A percentile compares a stretch with the other conserved stretches of the same genome.
Evolutionary conservation across 2,888 invertebrate genomes (phyloP).

Genomic region (Chymomyza fuscimana): DNA sequence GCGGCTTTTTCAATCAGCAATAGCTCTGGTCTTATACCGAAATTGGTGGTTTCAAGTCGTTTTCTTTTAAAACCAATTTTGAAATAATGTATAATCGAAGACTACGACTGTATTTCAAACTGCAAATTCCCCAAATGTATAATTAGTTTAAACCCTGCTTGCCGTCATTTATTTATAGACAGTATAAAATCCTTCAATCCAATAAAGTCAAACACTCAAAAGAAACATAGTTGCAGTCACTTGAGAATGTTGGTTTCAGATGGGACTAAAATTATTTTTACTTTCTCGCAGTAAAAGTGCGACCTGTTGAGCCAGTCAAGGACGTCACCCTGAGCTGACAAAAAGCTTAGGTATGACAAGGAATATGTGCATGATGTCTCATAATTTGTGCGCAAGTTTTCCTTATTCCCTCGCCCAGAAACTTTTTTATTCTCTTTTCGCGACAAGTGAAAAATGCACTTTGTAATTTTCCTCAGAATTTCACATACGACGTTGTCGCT

Average conservation of each 20-base stretch:
- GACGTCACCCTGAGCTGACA: neutral
- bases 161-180: too few relatives aligned
- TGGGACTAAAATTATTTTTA: neutral
- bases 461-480: constrained; percentile 48
- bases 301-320: neutral
- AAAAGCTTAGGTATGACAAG: neutral
- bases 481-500: constrained; percentile 56
- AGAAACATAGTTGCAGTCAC: neutral
- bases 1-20: too few relatives aligned
- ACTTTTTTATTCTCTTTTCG: neutral
- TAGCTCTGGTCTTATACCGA: too few relatives aligned
- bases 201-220: too few relatives aligned
- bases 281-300: neutral
- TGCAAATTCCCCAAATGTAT: too few relatives aligned
- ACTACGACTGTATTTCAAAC: too few relatives aligned
- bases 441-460: constrained; percentile 52
- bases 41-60: too few relatives aligned
- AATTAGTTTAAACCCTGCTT: too few relatives aligned
- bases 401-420: neutral
- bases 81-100: too few relatives aligned
- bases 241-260: neutral
- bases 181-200: too few relatives aligned
- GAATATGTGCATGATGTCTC: neutral
- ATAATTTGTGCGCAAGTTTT: neutral
- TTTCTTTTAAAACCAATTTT: too few relatives aligned